Conservation (phyloP, 2,113 vertebrate species). For the Pomatostomus ruficeps region DNA sequence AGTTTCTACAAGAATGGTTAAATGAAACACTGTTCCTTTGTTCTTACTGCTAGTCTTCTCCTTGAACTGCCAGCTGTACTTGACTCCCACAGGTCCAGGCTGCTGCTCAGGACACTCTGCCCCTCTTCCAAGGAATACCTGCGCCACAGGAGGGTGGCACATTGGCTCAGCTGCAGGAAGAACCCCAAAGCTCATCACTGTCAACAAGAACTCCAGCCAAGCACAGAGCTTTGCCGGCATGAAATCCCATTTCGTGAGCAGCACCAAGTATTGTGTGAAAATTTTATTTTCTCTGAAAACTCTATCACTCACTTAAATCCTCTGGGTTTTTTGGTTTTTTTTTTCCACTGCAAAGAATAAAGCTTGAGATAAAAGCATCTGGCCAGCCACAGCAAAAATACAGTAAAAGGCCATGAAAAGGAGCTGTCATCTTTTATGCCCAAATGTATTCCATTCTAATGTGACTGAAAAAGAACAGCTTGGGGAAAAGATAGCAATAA, state of each 20-base stretch:
- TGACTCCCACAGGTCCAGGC: background rate
- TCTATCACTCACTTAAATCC: background rate
- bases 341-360: background rate
- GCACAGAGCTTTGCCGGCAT: background rate
- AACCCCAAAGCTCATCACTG: background rate
- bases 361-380: slow-evolving; percentile 28
- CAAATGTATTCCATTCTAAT: slow-evolving; percentile 22
- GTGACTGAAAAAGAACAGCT: background rate
- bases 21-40: background rate
- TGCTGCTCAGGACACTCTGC: background rate
- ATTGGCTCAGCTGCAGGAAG: background rate
- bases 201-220: background rate
- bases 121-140: background rate
- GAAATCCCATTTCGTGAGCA: background rate
- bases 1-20: background rate
- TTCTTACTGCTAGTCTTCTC: background rate
- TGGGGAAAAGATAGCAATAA: background rate
- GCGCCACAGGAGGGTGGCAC: background rate
- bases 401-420: background rate
- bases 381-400: slow-evolving; percentile 16
- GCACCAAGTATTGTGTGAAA: background rate
- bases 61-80: background rate
- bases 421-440: slow-evolving; percentile 1
- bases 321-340: background rate
- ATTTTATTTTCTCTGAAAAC: background rate